Evolutionary conservation across 1,140 invertebrate genomes (phyloP).

Genomic region (Argopecten irradians): DNA sequence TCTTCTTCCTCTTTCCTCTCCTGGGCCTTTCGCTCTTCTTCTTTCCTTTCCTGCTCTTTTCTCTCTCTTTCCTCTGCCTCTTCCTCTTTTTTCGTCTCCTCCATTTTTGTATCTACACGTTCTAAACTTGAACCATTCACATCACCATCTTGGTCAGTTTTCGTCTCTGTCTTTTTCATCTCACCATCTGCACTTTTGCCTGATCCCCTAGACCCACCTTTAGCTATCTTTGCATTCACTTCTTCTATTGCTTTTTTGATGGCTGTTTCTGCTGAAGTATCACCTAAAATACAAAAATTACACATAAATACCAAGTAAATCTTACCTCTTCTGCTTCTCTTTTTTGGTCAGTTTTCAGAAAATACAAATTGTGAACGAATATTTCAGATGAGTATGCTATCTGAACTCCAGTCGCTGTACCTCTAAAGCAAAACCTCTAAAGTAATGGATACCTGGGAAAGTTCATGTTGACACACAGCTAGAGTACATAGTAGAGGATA

Average conservation of each 20-base stretch:
- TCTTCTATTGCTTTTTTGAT: slow-evolving; percentile 73
- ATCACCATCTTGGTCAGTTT: background rate
- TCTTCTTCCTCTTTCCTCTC: slow-evolving; percentile 20
- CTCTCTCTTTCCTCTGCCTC: slow-evolving; percentile 11
- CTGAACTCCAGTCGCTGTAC: too few relatives aligned
- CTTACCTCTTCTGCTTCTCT: background rate
- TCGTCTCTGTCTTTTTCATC: slow-evolving; percentile 25
- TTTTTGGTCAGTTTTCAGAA: background rate
- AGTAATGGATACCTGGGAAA: too few relatives aligned
- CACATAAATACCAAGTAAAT: background rate
- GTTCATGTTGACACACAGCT: too few relatives aligned
- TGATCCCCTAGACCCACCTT: slow-evolving; percentile 29
- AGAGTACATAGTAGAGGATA: background rate
- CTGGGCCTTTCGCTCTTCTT: background rate
- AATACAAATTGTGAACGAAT: background rate
- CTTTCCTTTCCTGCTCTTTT: background rate
- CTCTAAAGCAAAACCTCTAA: too few relatives aligned
- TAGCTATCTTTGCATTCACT: slow-evolving; percentile 67
- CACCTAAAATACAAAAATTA: slow-evolving; percentile 45
- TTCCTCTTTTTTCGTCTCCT: background rate
- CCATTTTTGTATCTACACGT: background rate
- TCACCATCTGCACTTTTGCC: background rate
- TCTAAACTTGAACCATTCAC: background rate
- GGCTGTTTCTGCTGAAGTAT: slow-evolving; percentile 67
- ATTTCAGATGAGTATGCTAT: background rate